Evolutionary conservation across 2,113 vertebrate species (phyloP).

Genomic region (Etheostoma cragini): DNA sequence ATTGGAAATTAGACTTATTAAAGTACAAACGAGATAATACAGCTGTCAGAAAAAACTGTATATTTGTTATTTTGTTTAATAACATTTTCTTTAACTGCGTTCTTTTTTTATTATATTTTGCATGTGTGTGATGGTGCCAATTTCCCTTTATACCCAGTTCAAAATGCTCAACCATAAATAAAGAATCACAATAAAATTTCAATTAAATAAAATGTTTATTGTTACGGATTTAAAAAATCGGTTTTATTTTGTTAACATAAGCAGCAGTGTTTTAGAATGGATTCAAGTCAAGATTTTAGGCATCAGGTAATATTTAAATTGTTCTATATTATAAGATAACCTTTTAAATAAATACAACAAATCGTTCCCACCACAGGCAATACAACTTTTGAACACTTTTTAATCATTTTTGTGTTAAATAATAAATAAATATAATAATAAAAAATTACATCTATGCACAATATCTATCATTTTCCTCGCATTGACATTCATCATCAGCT

Average conservation of each 20-base stretch:
- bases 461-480: background rate
- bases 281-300: background rate
- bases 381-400: no score
- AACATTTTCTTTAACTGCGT: background rate
- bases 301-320: background rate
- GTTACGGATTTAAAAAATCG: no score
- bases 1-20: no score
- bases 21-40: background rate
- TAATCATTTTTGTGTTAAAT: no score
- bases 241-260: background rate
- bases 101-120: background rate
- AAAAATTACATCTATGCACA: no score
- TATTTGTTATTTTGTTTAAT: background rate
- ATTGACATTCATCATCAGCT: no score
- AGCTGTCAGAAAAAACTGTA: background rate
- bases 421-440: no score
- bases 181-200: background rate
- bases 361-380: no score
- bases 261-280: background rate
- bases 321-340: background rate
- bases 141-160: background rate
- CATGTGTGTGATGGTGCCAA: background rate
- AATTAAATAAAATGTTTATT: background rate
- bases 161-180: background rate
- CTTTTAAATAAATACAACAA: no score